phyloP scores from a whole-genome alignment of 2,113 vertebrate genomes.

The Oncorhynchus keta region DNA sequence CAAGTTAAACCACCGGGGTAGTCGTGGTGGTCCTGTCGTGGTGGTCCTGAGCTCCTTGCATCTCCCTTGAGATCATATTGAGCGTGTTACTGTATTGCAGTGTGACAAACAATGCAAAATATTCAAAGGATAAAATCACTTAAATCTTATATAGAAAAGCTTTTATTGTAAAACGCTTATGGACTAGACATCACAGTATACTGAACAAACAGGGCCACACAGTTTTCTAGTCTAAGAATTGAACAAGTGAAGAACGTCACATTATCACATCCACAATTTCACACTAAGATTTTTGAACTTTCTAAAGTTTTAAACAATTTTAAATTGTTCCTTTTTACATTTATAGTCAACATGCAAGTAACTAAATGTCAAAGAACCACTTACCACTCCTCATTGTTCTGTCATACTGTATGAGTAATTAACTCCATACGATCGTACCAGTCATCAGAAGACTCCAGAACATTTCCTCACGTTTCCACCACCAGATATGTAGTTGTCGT shows the following conservation, averaged over 20 bases:
- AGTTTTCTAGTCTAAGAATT: neutral
- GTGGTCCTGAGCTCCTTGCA: too few species aligned
- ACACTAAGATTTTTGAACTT: constrained; percentile 31
- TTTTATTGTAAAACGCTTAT: neutral
- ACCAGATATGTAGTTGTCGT: too few species aligned
- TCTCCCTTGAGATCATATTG: too few species aligned
- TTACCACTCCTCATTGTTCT: neutral
- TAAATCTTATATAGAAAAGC: neutral
- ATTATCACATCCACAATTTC: constrained; percentile 42
- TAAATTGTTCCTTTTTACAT: constrained; percentile 6
- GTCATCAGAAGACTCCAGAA: neutral
- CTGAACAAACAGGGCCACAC: neutral
- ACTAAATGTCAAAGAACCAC: constrained; percentile 37
- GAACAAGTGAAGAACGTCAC: neutral
- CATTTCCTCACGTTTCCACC: too few species aligned
- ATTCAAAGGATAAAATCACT: neutral
- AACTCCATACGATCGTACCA: neutral
- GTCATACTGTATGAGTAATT: too few species aligned
- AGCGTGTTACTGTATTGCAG: too few species aligned
- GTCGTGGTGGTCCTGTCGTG: too few species aligned
- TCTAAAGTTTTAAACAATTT: constrained; percentile 25
- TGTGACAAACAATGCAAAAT: too few species aligned
- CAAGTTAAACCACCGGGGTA: too few species aligned
- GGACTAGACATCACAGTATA: neutral
- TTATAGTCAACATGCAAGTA: constrained; percentile 63